phyloP scores from a whole-genome alignment of 2,888 invertebrate species.

The Cosmorhoe ocellata region DNA sequence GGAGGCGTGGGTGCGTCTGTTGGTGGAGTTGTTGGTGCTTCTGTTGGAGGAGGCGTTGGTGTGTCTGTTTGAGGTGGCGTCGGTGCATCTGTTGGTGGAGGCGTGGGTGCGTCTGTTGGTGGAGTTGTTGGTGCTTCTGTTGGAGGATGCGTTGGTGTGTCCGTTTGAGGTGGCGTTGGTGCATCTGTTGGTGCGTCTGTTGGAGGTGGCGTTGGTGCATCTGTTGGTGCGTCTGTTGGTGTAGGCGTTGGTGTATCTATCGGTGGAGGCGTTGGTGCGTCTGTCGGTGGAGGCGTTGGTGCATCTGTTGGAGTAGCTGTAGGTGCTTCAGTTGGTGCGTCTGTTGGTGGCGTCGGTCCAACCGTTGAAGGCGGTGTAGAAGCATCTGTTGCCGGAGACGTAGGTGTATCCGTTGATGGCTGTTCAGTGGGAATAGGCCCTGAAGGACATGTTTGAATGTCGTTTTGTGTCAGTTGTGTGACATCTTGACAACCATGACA shows the following conservation, averaged over 20 bases:
- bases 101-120: background rate
- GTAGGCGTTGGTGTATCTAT: background rate
- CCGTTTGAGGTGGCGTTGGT: background rate
- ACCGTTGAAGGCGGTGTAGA: background rate
- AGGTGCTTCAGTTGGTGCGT: background rate
- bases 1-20: background rate
- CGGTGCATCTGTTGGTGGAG: background rate
- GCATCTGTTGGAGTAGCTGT: background rate
- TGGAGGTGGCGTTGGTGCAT: background rate
- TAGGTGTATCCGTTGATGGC: background rate
- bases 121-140: background rate
- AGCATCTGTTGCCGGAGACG: background rate
- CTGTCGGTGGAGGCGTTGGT: background rate
- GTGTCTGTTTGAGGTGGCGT: background rate
- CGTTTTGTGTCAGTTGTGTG: constrained; percentile 23
- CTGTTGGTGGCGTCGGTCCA: background rate
- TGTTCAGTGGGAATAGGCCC: background rate
- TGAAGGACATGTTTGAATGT: constrained; percentile 43
- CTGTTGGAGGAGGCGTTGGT: background rate
- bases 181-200: background rate
- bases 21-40: background rate
- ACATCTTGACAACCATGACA: constrained; percentile 49
- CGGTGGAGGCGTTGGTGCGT: background rate
- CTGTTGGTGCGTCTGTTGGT: background rate
- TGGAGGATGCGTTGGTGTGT: background rate